These are phyloP conservation scores for Notolabrus celidotus DNA, from an alignment of 2,797 vertebrate species.

Conservation along the genomic window DNA sequence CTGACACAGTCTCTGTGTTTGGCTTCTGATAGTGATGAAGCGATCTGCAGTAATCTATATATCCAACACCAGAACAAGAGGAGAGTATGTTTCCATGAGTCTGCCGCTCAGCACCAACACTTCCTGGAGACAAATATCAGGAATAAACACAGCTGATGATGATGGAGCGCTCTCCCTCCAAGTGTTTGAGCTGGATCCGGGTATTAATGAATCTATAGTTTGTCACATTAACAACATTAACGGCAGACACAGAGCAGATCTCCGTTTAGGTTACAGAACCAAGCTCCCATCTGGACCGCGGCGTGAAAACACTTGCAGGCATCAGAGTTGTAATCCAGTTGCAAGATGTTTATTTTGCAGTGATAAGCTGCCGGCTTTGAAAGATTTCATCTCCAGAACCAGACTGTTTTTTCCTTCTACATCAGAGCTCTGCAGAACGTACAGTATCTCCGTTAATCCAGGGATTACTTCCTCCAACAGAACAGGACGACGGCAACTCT, in stretches of 20 bases:
- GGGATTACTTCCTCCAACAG: slow-evolving; percentile 74
- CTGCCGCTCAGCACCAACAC: slow-evolving; percentile 17
- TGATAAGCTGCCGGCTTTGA: slow-evolving; percentile 80
- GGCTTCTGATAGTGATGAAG: too few relatives aligned
- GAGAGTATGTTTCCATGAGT: slow-evolving; percentile 20
- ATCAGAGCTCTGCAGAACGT: slow-evolving; percentile 66
- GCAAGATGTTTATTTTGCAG: slow-evolving; percentile 82
- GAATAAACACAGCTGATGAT: slow-evolving; percentile 65
- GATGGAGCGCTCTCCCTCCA: slow-evolving; percentile 44
- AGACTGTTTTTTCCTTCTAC: slow-evolving; percentile 55
- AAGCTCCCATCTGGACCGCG: slow-evolving; percentile 79
- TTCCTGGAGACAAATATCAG: slow-evolving; percentile 35
- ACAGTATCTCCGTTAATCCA: slow-evolving; percentile 75
- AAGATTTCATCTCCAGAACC: slow-evolving; percentile 76
- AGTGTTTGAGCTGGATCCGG: slow-evolving; percentile 62
- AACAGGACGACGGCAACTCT: slow-evolving; percentile 48
- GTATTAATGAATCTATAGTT: slow-evolving; percentile 70
- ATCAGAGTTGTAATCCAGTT: slow-evolving; percentile 79
- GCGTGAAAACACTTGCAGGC: slow-evolving; percentile 70
- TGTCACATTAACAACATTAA: slow-evolving; percentile 62
- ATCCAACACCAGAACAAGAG: too few relatives aligned
- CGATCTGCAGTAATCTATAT: too few relatives aligned
- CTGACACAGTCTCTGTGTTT: too few relatives aligned
- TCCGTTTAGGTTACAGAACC: slow-evolving; percentile 64
- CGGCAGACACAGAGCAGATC: slow-evolving; percentile 31